Base-by-base conservation (phyloP, 2,797 vertebrate species). In the Trichosurus vulpecula region DNA sequence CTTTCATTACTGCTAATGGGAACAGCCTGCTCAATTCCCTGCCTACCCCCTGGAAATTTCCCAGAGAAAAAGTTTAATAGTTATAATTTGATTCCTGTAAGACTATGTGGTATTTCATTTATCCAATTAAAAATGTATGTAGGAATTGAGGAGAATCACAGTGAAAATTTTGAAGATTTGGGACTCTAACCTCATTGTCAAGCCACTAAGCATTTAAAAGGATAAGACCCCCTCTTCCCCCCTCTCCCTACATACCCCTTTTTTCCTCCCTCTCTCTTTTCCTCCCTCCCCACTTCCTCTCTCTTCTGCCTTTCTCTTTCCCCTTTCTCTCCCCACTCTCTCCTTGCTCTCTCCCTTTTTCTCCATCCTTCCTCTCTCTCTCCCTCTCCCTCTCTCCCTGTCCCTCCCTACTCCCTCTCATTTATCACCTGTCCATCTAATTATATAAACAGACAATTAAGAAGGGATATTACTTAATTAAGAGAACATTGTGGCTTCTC, bases 91-190 rank as follows among this genome's bases (percentile, higher is more conserved):
- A 96, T 95, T 97, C 96, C 58, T 90, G 58, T 97, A 96, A 93
- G 52, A 35, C 2, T 0, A 90, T 92, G 61, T 61, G 52, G 94
- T 93, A 61, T 91, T 95, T 96, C 92, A 81, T 96, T 98, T 97
- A 35, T n/a, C 31, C 96, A 94, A 97, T 97, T 97, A 97, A 97
- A 97, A 97, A 97, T 94, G 0, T 54, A 91, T 66, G 5, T 54
- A 47, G 56, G 93, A 81, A 90, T 52, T n/a, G 74, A 58, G 81
- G 41, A 81, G 90, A 94, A 92, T 87, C 61, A 12, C 11, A 27
- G 11, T 87, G 96, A 54, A 91, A 30, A 8, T 93, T 19, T n/a
- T 94, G 52, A 54, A 10, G 57, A 90, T 93, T 52, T 93, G 54
- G 19, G 27, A 1, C 0, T 96, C 4, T 29, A 35, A 13, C 3